Conservation (phyloP, 2,797 vertebrate species). For the Hydrophis major region DNA sequence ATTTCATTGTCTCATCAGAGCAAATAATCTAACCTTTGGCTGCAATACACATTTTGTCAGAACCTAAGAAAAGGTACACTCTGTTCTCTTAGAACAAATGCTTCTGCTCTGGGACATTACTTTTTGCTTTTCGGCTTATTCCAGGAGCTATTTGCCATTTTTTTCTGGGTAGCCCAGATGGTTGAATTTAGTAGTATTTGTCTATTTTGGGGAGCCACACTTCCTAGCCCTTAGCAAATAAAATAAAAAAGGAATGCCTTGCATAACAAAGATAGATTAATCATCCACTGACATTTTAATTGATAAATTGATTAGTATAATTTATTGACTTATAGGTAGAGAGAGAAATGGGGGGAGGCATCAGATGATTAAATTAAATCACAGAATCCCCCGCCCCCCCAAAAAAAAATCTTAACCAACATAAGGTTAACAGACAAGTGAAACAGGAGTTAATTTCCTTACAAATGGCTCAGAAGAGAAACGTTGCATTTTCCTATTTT, state of each 20-base stretch:
- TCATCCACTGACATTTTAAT: not conserved
- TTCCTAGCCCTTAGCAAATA: not conserved
- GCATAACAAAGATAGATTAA: not conserved
- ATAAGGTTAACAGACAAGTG: not conserved
- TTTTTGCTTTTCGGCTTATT: conserved; percentile 26
- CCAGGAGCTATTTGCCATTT: not conserved
- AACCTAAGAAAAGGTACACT: not conserved
- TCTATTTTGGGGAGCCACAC: not conserved
- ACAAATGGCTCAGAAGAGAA: not conserved
- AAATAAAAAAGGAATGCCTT: not conserved
- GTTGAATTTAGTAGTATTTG: not conserved
- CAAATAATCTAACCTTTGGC: not conserved
- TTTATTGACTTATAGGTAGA: not conserved
- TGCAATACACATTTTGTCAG: conserved; percentile 14
- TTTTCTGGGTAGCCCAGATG: not conserved
- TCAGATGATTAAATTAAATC: not conserved
- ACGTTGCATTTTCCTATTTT: not conserved
- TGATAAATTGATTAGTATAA: not conserved
- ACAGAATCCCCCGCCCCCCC: not conserved
- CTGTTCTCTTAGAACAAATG: conserved; percentile 14
- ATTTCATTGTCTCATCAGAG: not conserved
- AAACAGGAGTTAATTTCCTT: not conserved
- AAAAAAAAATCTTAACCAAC: not conserved
- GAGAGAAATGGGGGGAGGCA: not conserved
- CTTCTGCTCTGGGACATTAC: conserved; percentile 22